Evolutionary conservation across 2,113 vertebrate genomes (phyloP).

Genomic region (Cyprinus carpio): DNA sequence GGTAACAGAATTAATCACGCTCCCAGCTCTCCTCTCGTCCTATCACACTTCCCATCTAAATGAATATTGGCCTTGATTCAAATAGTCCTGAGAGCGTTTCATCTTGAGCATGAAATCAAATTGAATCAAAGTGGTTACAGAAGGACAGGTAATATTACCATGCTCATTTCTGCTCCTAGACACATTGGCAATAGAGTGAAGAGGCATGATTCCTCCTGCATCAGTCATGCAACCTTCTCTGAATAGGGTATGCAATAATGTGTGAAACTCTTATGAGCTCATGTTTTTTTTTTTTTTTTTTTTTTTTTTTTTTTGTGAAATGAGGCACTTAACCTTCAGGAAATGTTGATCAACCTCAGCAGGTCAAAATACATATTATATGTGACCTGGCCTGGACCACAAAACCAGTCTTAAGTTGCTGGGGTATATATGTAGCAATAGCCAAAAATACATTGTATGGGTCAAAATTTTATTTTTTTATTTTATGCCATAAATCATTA

Average conservation of each 20-base stretch:
- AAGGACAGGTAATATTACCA: slow-evolving; percentile 52
- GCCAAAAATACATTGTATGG: too few relatives aligned
- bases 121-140: slow-evolving; percentile 52
- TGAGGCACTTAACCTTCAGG: slow-evolving; percentile 3
- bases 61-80: slow-evolving; percentile 54
- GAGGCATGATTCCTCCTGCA: neutral
- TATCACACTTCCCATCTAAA: slow-evolving; percentile 50
- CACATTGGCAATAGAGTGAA: neutral
- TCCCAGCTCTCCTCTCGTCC: slow-evolving; percentile 17
- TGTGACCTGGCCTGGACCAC: too few relatives aligned
- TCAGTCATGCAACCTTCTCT: neutral
- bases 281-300: neutral
- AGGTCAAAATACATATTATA: neutral
- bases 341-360: neutral
- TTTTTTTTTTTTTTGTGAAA: neutral
- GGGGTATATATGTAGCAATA: too few relatives aligned
- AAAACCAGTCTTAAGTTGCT: too few relatives aligned
- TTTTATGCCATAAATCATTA: too few relatives aligned
- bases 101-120: slow-evolving; percentile 55
- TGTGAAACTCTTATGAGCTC: neutral
- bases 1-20: slow-evolving; percentile 53
- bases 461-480: too few relatives aligned
- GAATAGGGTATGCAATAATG: neutral
- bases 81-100: slow-evolving; percentile 52
- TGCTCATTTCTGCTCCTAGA: slow-evolving; percentile 40